These are phyloP conservation scores for Protophormia terraenovae DNA, from an alignment of 2,888 invertebrate genomes.

Conservation along the genomic window DNA sequence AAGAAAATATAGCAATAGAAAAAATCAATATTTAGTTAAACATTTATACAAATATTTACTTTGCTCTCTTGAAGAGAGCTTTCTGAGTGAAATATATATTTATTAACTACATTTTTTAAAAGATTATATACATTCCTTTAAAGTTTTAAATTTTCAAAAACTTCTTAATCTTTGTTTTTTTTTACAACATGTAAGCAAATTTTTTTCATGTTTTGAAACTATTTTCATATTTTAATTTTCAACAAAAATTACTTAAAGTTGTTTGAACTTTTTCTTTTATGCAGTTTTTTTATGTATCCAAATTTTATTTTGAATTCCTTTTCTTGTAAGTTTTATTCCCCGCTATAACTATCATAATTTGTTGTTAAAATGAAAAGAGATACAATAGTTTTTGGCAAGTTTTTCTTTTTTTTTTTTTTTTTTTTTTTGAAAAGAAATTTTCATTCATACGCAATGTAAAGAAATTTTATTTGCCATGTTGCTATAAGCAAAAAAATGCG, in stretches of 20 bases:
- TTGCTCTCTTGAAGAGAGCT: too few relatives aligned
- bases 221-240: constrained; percentile 7
- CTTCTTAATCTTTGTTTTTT: too few relatives aligned
- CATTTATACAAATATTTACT: too few relatives aligned
- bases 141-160: too few relatives aligned
- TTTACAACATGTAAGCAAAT: neutral
- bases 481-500: neutral
- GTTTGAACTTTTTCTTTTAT: constrained; percentile 21
- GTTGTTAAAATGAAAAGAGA: neutral
- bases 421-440: neutral
- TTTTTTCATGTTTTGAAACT: neutral
- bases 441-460: too few relatives aligned
- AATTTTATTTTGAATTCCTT: neutral
- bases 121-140: too few relatives aligned
- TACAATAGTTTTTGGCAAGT: neutral
- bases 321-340: neutral
- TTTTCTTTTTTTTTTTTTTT: neutral
- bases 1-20: neutral
- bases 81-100: too few relatives aligned
- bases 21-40: neutral
- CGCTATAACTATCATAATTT: neutral
- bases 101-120: too few relatives aligned
- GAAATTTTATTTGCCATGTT: neutral
- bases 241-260: neutral
- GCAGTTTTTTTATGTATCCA: neutral